Evolutionary conservation across 1,140 invertebrate genomes (phyloP), one percentile per base, ranked within the genome.

Genomic region (Diabrotica virgifera): DNA sequence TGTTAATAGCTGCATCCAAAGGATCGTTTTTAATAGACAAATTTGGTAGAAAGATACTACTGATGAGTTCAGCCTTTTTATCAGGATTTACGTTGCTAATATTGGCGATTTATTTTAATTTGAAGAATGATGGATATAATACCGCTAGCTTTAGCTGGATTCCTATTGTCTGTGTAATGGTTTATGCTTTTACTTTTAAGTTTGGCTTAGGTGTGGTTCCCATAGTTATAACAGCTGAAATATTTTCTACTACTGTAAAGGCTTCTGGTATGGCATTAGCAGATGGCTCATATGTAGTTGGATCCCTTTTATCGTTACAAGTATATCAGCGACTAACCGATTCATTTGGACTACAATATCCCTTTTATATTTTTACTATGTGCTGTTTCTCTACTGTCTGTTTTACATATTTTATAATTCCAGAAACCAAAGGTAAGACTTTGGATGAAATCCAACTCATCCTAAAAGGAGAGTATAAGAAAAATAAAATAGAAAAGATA

Each of bases 331-430:
- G 82, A 5, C 63, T 91, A 51, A 77, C 79, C 52, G 52, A 72
- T 1, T 4, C 89, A 88, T 58, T 35, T 58, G 81, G 84, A 0
- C 70, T 80, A 11, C 78, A 82, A 62, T 80, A 79, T 0, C 82
- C 85, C 5, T 92, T 91, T 75, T 90, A 85, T 82, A 74, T 90
- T 35, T 93, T 90, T 74, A 80, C 85, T 1, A 79, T 72, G 5
- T 77, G 88, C 61, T 85, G 86, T 56, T 77, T 81, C 8, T 36
- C 87, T 35, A 86, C 87, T 2, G 77, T 82, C 6, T 56, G 87
- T 2, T 88, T 91, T 68, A 82, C 88, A 7, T 80, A 81, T 10
- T 77, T 86, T 50, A 75, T 88, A 38, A 82, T 93, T 7, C 88
- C 90, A 24, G 24, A 24, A 24, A 24, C 24, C 24, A 24, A 4